Base-by-base conservation (phyloP, 2,113 vertebrate genomes). In the Enhydra lutris region DNA sequence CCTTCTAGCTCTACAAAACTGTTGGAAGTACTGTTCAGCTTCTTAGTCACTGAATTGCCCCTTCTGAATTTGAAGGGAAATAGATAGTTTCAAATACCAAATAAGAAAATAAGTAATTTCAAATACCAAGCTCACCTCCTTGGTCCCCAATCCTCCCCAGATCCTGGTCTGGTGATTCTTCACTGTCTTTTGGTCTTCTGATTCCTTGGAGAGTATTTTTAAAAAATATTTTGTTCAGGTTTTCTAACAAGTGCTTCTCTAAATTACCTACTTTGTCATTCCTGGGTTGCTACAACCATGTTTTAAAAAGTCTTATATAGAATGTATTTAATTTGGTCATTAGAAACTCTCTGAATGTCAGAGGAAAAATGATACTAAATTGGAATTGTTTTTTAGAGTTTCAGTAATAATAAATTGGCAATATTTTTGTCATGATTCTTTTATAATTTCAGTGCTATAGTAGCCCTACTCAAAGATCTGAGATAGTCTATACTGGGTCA, bases 401-500 rank as follows among this genome's bases (percentile, higher is more conserved):
- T 81, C 29, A 79, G 1, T 79, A 52, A 84, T 82, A 85, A 82
- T n/a, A 76, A 69, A 57, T 6, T 59, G 34, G 34, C 7, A 10
- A 7, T 81, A n/a, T 65, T 90, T 71, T 42, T 23, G 55, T 59
- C 18, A 63, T 92, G 39, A 71, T 65, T 47, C 71, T 84, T 97
- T 87, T 84, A 31, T 1, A 81, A 34, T 83, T 74, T 90, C 29
- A 85, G 31, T 80, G 36, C 36, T 91, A 29, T 36, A 29, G 47
- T 29, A 61, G 11, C 59, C 39, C 39, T 71, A 47, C 65, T 91
- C 96, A 97, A 91, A 97, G 97, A 65, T 97, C 65, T 20, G 55
- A 45, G 0, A 82, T 89, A 94, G 80, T 20, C 61, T 95, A 31
- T 84, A 91, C 87, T 67, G 96, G 98, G 91, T 97, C 93, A 97